Evolutionary conservation across 2,888 invertebrate genomes (phyloP).

Genomic region (Cremastinae sp.): DNA sequence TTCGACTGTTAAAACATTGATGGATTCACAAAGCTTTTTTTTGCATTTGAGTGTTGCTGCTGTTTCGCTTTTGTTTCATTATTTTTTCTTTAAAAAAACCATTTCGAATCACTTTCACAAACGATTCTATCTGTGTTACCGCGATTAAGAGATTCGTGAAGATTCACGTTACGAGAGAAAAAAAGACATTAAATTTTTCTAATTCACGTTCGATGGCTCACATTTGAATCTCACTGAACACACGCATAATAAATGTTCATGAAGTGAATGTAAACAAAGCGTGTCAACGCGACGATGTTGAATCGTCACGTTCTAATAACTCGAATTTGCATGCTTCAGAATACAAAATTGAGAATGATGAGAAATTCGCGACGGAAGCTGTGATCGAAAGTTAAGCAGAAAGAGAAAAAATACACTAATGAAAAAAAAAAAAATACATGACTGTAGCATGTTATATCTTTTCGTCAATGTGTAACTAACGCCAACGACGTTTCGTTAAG

Average conservation of each 20-base stretch:
- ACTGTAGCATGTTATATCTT: slow-evolving; percentile 50
- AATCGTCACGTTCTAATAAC: slow-evolving; percentile 45
- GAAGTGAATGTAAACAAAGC: slow-evolving; percentile 42
- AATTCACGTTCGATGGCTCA: slow-evolving; percentile 27
- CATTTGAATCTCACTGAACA: slow-evolving; percentile 19
- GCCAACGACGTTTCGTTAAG: slow-evolving; percentile 47
- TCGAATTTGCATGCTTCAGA: slow-evolving; percentile 63
- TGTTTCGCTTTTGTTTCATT: slow-evolving; percentile 42
- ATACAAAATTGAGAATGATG: slow-evolving; percentile 63
- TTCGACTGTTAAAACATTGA: slow-evolving; percentile 27
- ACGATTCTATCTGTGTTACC: slow-evolving; percentile 2
- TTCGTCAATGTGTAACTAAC: slow-evolving; percentile 61
- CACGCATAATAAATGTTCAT: slow-evolving; percentile 14
- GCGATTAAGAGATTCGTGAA: slow-evolving; percentile 1
- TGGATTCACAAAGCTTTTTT: slow-evolving; percentile 34
- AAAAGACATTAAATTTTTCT: slow-evolving; percentile 41
- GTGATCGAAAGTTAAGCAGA: slow-evolving; percentile 62
- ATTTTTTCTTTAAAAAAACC: slow-evolving; percentile 11
- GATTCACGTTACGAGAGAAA: slow-evolving; percentile 13
- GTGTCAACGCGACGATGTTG: slow-evolving; percentile 21
- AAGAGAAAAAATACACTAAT: slow-evolving; percentile 27
- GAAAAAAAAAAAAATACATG: slow-evolving; percentile 40
- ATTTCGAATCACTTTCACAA: not conserved
- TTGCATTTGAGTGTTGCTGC: slow-evolving; percentile 44
- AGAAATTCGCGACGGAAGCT: slow-evolving; percentile 50